Evolutionary conservation across 2,113 vertebrate genomes (phyloP).

Genomic region (Rhea pennata): DNA sequence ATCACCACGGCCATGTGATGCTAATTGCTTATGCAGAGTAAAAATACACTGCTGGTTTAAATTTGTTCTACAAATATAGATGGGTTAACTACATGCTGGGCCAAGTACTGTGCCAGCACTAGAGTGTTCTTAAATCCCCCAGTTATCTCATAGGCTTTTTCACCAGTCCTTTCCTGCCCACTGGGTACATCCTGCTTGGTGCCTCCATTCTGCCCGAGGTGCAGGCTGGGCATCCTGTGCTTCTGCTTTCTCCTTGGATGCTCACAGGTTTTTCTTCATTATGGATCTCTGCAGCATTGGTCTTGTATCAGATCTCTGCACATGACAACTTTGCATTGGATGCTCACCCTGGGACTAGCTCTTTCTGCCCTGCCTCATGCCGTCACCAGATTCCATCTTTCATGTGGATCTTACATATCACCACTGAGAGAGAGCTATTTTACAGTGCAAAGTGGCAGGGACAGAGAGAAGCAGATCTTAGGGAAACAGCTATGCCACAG

Average conservation of each 20-base stretch:
- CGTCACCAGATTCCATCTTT: accelerated
- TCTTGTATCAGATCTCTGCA: background rate
- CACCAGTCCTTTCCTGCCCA: background rate
- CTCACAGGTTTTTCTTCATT: accelerated
- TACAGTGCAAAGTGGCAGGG: background rate
- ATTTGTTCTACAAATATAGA: background rate
- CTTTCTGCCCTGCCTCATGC: background rate
- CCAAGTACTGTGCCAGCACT: background rate
- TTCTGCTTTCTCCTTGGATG: background rate
- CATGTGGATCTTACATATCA: background rate
- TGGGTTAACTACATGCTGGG: background rate
- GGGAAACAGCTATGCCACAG: background rate
- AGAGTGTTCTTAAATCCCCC: background rate
- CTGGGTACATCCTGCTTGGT: background rate
- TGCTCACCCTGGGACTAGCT: background rate
- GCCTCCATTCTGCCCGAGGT: background rate
- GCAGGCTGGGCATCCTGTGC: background rate
- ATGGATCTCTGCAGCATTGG: background rate
- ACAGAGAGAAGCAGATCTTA: background rate
- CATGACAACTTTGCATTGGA: accelerated
- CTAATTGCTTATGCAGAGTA: background rate
- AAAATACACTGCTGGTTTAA: background rate
- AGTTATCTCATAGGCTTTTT: background rate
- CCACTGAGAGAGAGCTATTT: background rate
- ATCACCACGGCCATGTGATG: background rate